Evolutionary conservation across 2,797 vertebrate genomes (phyloP), one percentile per base, ranked within the genome.

Genomic region (Oreortyx pictus): DNA sequence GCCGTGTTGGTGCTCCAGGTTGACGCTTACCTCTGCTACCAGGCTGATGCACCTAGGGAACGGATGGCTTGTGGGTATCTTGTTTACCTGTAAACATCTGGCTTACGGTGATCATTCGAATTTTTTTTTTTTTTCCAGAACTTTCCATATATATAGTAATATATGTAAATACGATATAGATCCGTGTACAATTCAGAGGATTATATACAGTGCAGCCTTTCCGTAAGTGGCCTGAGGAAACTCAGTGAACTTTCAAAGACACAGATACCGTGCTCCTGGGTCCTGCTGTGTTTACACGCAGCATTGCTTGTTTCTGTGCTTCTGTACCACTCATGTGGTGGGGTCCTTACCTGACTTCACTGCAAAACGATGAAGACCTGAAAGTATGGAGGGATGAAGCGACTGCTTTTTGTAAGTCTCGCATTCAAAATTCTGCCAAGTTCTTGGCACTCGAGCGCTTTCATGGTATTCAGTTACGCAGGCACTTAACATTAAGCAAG

Each of bases 161-260:
- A 83, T 89, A 76, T 97, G 90, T 97, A 96, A 97, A 95, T 95
- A 97, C 20, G 31, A 79, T 77, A 92, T 88, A 78, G 77, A 93
- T 82, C 86, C 91, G 54, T 75, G 14, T 65, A 46, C 68, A 71
- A 83, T 37, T 81, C 92, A 82, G 81, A 93, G 66, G 41, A 91
- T 84, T 82, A 17, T 72, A 90, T 90, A 79, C 79, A 95, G 62
- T 76, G 78, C 91, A 92, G 89, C 93, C 92, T 95, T 93, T 88
- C 88, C 89, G 20, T 71, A 92, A 74, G 24, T 70, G 86, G 83
- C 70, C 60, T 86, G 75, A 92, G 91, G 68, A 86, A 88, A 93
- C 60, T 50, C 41, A 71, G 39, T 73, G 47, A 90, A 60, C 88
- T 92, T 88, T 86, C 87, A 37, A 88, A 87, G 71, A 79, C 49